Evolutionary conservation across 2,888 invertebrate species (phyloP), one percentile per base, ranked within the genome.

Genomic region (Apodemia mormo): DNA sequence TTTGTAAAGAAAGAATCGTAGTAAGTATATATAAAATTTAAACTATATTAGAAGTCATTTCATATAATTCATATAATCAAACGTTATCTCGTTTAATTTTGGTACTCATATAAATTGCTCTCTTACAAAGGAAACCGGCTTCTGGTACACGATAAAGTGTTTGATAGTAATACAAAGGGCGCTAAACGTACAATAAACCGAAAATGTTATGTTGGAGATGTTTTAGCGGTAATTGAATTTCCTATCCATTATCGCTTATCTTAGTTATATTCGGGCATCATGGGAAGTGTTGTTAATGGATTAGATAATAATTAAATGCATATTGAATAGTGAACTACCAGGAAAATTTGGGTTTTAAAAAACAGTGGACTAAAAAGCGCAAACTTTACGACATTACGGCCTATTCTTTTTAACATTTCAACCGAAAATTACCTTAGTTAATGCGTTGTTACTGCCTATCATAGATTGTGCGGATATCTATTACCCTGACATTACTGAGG

Each of bases 181-280:
- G 29, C 61, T 61, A 61, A 61, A 61, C 2, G 33, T 61, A 61
- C 10, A 30, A 61, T 61, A 61, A 61, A 61, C 61, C 61, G 61
- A 33, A 61, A 61, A 61, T 30, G 30, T 30, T 61, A 30, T 61
- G 33, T 29, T 33, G 33, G 61, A 61, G 30, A 61, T 61, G 61
- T 61, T 61, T 61, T 61, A 61, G 61, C 61, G 61, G 61, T 61
- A 61, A 61, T 61, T 61, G 61, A 61, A 61, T 61, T 61, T 61
- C 61, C 30, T 6, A 30, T 61, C 29, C 58, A 58, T 14, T 29
- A 30, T 58, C 58, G 49, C 49, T 49, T 49, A 49, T 49, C 49
- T 49, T 49, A 49, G 49, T 14, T 49, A 49, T 49, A 14, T 49
- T 49, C 12, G 4, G 49, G 49, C 49, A 14, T 49, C 49, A 49